Evolutionary conservation across 1,140 invertebrate species (phyloP), one percentile per base, ranked within the genome.

Genomic region (Drosophila aff.): DNA sequence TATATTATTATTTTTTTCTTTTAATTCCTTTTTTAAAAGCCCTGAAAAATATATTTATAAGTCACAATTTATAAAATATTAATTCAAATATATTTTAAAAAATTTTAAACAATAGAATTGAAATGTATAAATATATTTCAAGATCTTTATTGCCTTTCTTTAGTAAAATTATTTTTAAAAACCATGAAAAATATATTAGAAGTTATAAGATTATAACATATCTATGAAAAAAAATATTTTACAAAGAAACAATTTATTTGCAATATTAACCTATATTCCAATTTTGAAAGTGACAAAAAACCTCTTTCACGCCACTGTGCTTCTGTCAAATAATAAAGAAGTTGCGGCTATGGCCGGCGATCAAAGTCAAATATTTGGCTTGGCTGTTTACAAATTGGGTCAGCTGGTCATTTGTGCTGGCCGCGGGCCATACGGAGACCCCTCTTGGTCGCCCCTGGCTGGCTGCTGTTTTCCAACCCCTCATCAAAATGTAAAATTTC

Each of bases 281-380:
- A 18, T 18, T 0, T 21, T 21, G 0, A 21, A 53, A 9, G 0
- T 15, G n/a, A 16, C 1, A 7, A 9, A 43, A 11, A 43, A 46
- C 38, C 16, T 0, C 3, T 16, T 23, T 0, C 3, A 10, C 15
- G 10, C 63, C 64, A 76, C 53, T 60, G 57, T 68, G 13, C 40
- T 8, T 10, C 21, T 28, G 36, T n/a, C 28, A 18, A 78, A 77
- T 69, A 78, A 69, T 68, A 65, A 81, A 81, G 62, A 84, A 69
- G 61, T 78, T 80, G 69, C 58, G 64, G 66, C 52, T 52, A 57
- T 36, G 62, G 44, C 41, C 23, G 59, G 55, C 68, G 82, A 85
- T 82, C 81, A 79, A 85, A 82, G 74, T 52, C 64, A 85, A 85
- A 86, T 86, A 85, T 85, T 85, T 85, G 50, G 69, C 65, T 76